Conservation (phyloP, 2,797 vertebrate genomes). For the Sylvia borin region DNA sequence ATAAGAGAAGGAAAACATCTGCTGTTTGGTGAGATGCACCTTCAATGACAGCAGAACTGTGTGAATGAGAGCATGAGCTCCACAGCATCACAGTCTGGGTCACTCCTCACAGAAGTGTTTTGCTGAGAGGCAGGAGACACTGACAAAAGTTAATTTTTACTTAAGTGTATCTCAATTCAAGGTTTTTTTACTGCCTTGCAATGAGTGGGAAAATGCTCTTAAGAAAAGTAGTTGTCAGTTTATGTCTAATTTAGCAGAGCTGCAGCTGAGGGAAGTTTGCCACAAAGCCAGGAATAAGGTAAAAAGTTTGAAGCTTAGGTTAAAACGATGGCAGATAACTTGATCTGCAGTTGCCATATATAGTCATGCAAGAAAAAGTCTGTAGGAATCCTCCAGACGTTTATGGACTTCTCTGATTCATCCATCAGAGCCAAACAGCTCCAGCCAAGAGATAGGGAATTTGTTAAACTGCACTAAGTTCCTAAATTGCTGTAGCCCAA, state of each 20-base stretch:
- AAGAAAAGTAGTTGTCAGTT: not conserved
- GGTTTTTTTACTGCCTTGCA: not conserved
- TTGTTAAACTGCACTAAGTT: slow-evolving; percentile 61
- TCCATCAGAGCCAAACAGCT: slow-evolving; percentile 53
- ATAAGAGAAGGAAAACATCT: not conserved
- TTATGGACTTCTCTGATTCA: slow-evolving; percentile 76
- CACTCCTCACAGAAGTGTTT: not conserved
- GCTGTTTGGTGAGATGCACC: not conserved
- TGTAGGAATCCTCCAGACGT: slow-evolving; percentile 63
- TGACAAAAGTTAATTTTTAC: not conserved
- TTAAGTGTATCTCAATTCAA: not conserved
- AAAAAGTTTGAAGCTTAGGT: slow-evolving; percentile 23
- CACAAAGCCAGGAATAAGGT: slow-evolving; percentile 26
- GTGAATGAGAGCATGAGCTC: not conserved
- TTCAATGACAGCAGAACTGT: not conserved
- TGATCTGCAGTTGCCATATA: slow-evolving; percentile 73
- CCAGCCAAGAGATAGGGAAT: slow-evolving; percentile 71
- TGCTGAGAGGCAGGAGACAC: not conserved
- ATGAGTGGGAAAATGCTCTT: not conserved
- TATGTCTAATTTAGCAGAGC: not conserved
- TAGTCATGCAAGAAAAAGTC: slow-evolving; percentile 68
- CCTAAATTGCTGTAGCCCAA: slow-evolving; percentile 45
- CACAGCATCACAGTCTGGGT: not conserved
- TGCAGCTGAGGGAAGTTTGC: not conserved
- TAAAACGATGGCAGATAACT: slow-evolving; percentile 53